Base-by-base conservation (phyloP, 2,888 invertebrate species). In the Andricus quercusramuli region DNA sequence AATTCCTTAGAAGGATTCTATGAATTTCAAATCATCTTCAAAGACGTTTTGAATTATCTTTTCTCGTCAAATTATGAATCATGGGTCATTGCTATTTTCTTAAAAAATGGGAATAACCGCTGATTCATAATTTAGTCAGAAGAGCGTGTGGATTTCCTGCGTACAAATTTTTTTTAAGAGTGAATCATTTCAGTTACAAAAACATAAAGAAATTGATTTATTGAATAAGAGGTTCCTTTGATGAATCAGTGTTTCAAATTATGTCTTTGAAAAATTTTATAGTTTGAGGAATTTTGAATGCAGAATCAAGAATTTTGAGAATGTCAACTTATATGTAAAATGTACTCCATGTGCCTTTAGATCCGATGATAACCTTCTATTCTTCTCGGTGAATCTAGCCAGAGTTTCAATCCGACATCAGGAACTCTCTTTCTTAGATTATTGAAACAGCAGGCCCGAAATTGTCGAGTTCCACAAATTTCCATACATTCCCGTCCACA, bases 371-470 rank as follows among this genome's bases (percentile, higher is more conserved):
- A 74, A 37, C n/a, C 6, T 32, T 51, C 56, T 51, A n/a, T 32
- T 56, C 51, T 32, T 56, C 29, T 74, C 13, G 56, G n/a, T 13
- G 29, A 56, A 74, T 74, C 81, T 29, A 86, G 83, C 88, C 89
- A 88, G 5, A 86, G 82, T 68, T 86, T 87, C n/a, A 87, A 59
- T 74, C 87, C 87, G 56, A 85, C 79, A 74, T 88, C 84, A 25
- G 85, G 86, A 6, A 83, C 85, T 66, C 95, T 94, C 92, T 95
- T 95, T 83, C 94, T 94, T 86, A 96, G 92, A 88, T 96, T 96
- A 92, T 96, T 96, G 93, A 95, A 96, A 90, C 96, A 96, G 91
- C 96, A 96, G 0, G 95, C 94, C 4, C 96, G 93, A 91, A 96
- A 96, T 88, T 95, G 95, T 3, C 95, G 93, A 0, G 96, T 96